Evolutionary conservation across 92 coral and sea anemone genomes (phyloP).

Genomic region (Epizoanthus scotinus): DNA sequence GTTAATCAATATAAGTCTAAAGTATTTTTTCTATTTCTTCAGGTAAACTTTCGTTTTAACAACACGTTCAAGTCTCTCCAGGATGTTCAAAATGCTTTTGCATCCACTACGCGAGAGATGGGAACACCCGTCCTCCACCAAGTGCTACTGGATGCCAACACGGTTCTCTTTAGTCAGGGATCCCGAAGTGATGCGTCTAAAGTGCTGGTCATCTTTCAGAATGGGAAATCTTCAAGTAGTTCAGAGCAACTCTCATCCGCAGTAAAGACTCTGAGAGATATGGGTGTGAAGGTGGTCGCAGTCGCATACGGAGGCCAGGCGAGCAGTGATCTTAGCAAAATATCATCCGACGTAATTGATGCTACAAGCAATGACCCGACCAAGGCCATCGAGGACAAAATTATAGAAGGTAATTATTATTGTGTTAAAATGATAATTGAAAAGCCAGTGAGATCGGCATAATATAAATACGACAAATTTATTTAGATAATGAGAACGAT

Average conservation of each 20-base stretch:
- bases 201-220: slow-evolving; percentile 12
- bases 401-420: neutral
- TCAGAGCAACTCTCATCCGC: slow-evolving; percentile 1
- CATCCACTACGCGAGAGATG: neutral
- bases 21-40: neutral
- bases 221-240: slow-evolving; percentile 5
- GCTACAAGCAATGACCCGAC: slow-evolving; percentile 4
- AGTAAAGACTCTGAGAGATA: neutral
- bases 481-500: too few species aligned
- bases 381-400: neutral
- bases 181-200: slow-evolving; percentile 11
- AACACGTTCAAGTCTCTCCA: slow-evolving; percentile 7
- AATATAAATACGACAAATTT: too few species aligned
- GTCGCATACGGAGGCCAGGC: neutral
- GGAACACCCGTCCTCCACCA: slow-evolving; percentile 10
- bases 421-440: too few species aligned
- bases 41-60: slow-evolving; percentile 22
- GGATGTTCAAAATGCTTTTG: neutral
- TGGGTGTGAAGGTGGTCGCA: slow-evolving; percentile 18
- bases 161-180: slow-evolving; percentile 5
- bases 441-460: too few species aligned
- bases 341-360: neutral
- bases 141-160: slow-evolving; percentile 1
- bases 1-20: too few species aligned
- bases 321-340: neutral